Evolutionary conservation across 37 sponge, comb jelly and placozoan species (phyloP).

Genomic region (Geodia barretti): DNA sequence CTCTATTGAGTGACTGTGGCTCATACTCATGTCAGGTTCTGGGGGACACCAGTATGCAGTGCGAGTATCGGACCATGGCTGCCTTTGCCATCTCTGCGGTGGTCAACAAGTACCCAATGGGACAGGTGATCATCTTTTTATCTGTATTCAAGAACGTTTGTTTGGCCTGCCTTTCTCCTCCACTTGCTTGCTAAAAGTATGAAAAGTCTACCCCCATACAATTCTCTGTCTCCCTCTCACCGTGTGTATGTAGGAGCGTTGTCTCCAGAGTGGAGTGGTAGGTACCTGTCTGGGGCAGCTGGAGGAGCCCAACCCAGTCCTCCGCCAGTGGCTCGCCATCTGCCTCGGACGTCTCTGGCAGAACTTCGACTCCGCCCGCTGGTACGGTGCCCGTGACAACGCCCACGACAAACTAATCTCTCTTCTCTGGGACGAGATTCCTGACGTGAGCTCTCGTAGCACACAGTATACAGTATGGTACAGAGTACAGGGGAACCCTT

Average conservation of each 20-base stretch:
- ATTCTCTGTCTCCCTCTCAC: background rate
- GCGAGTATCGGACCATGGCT: conserved; percentile 88
- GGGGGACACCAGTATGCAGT: conserved; percentile 78
- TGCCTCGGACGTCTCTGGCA: conserved; percentile 93
- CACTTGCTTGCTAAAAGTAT: background rate
- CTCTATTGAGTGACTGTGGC: background rate
- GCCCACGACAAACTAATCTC: conserved; percentile 87
- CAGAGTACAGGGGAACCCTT: too few relatives aligned
- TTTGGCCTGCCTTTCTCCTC: background rate
- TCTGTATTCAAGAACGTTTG: background rate
- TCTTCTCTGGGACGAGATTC: conserved; percentile 83
- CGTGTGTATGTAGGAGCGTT: conserved; percentile 49
- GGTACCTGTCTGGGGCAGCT: conserved; percentile 74
- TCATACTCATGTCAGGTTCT: conserved; percentile 33
- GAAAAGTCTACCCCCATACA: conserved; percentile 21
- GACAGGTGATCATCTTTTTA: conserved; percentile 46
- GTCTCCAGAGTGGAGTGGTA: conserved; percentile 66
- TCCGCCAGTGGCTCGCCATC: conserved; percentile 85
- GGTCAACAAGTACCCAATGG: conserved; percentile 67
- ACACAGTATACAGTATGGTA: too few relatives aligned
- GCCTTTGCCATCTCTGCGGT: conserved; percentile 82
- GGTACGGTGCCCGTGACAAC: conserved; percentile 81
- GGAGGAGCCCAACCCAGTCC: conserved; percentile 74
- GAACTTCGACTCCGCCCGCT: conserved; percentile 80
- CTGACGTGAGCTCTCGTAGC: conserved; percentile 76